phyloP scores from a whole-genome alignment of 1,140 invertebrate genomes.

The Pristionchus pacificus region DNA sequence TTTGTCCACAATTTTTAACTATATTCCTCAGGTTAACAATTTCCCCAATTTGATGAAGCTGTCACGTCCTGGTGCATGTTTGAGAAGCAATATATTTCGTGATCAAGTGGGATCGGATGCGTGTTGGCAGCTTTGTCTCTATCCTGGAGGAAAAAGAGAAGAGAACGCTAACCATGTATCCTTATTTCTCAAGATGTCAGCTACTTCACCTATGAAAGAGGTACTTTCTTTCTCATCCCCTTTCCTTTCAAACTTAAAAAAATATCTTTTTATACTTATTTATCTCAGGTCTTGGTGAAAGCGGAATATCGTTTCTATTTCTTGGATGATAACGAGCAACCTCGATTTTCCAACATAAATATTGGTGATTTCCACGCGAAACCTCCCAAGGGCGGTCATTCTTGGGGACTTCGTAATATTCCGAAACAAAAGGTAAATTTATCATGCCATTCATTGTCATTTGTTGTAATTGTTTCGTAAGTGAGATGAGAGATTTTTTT shows the following conservation, averaged over 20 bases:
- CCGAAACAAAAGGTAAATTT: constrained; percentile 44
- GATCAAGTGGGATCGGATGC: constrained; percentile 42
- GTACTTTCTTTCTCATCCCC: constrained; percentile 28
- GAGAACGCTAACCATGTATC: constrained; percentile 56
- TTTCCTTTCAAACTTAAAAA: neutral
- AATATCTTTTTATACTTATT: neutral
- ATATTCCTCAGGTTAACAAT: constrained; percentile 47
- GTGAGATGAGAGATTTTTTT: no score
- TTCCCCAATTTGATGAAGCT: constrained; percentile 48
- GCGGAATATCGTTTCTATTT: constrained; percentile 56
- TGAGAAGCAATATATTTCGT: constrained; percentile 49
- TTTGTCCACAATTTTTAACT: neutral
- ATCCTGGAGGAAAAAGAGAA: constrained; percentile 55
- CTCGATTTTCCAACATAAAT: constrained; percentile 49
- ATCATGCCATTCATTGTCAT: neutral
- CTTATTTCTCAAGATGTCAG: constrained; percentile 55
- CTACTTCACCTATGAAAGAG: constrained; percentile 46
- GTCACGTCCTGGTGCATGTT: constrained; percentile 49
- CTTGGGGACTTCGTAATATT: constrained; percentile 55
- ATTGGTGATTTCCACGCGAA: constrained; percentile 57
- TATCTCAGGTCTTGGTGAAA: constrained; percentile 40
- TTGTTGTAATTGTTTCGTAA: no score
- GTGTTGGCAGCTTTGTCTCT: constrained; percentile 55
- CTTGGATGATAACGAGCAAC: constrained; percentile 44
- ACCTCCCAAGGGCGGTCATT: constrained; percentile 56